Evolutionary conservation across 2,797 vertebrate species (phyloP), one percentile per base, ranked within the genome.

Genomic region (Gallinago stenura): DNA sequence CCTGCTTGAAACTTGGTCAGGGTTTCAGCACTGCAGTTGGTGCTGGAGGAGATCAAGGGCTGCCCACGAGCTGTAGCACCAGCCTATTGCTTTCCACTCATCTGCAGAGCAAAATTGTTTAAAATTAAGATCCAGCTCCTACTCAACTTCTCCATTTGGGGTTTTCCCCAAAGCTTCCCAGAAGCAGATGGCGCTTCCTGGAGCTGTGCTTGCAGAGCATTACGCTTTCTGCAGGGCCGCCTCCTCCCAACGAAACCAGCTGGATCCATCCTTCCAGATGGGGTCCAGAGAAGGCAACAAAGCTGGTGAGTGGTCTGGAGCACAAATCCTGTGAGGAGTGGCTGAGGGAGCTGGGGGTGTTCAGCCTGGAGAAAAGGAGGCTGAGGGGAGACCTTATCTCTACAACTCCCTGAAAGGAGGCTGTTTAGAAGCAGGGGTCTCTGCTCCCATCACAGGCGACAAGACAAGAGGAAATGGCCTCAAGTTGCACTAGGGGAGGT

Each of bases 161-260:
- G 88, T 62, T 96, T 96, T 93, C 95, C 92, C 89, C 93, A 82
- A 69, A 89, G 78, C 92, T 97, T 96, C 96, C 95, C 90, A 96
- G 96, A 95, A 96, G 75, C 93, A 96, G 79, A 76, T 78, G 70
- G 70, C 0, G n/a, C 57, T 97, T 97, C 66, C 92, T 95, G 89
- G 89, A 85, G 82, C 46, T 54, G 31, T 33, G 70, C 84, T 79
- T 5, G 11, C 45, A 66, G 66, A 69, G 76, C 72, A 9, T 25
- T 24, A 18, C 0, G 1, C 19, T 72, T 78, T 64, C 69, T 58
- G 69, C 83, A 69, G 77, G 0, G 0, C 77, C 82, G 56, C 35
- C 71, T 93, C 18, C 41, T 89, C 53, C 70, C 0, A 0, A 7
- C 0, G 0, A 79, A 90, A 70, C 66, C 33, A 17, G 19, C 39